These are phyloP conservation scores for Gadopsis marmoratus DNA, from an alignment of 2,797 vertebrate species.

Conservation along the genomic window DNA sequence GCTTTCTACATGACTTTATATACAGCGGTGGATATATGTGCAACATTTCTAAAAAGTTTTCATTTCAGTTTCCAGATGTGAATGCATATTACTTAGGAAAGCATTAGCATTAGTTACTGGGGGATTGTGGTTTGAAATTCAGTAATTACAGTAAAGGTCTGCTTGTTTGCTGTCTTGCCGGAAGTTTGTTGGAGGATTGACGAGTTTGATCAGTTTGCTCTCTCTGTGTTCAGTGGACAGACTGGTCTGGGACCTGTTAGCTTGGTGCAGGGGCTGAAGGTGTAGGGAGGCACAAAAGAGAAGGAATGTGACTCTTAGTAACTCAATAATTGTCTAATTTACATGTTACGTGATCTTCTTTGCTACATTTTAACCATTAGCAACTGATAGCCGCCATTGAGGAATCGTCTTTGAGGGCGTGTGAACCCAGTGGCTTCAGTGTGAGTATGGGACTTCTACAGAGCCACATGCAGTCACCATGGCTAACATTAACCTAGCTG, in stretches of 20 bases:
- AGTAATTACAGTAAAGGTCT: not conserved
- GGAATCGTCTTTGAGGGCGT: not conserved
- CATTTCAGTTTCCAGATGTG: slow-evolving; percentile 5
- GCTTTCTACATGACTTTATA: not conserved
- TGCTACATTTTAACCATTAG: not conserved
- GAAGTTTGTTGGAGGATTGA: not conserved
- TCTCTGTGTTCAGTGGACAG: not conserved
- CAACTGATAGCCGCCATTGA: not conserved
- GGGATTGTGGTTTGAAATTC: not conserved
- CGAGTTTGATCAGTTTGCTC: too few relatives aligned
- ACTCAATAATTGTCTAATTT: not conserved
- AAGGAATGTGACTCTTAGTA: not conserved
- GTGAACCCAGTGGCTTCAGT: not conserved
- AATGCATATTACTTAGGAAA: not conserved
- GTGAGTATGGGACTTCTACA: not conserved
- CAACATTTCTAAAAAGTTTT: not conserved
- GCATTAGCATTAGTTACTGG: not conserved
- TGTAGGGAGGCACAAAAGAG: not conserved
- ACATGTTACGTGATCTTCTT: not conserved
- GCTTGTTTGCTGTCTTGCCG: not conserved
- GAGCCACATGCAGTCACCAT: too few relatives aligned
- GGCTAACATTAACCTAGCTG: not conserved
- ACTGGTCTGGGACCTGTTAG: not conserved
- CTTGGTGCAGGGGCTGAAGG: not conserved
- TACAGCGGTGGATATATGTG: not conserved